Conservation (phyloP, 2,113 vertebrate species). For the Indicator maculatus region DNA sequence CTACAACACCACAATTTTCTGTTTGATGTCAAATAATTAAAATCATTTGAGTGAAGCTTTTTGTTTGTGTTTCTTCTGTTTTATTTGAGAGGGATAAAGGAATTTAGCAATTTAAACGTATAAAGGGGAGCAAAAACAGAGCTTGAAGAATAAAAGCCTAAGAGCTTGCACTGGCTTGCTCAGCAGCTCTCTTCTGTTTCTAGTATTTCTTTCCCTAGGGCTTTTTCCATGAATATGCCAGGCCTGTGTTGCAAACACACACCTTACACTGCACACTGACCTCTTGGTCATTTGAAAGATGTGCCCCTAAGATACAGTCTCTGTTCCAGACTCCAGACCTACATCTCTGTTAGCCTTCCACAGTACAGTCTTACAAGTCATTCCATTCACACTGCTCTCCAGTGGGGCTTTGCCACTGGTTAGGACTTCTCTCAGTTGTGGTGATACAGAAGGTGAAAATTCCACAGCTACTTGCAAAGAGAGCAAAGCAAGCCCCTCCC, state of each 20-base stretch:
- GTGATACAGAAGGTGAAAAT: not conserved
- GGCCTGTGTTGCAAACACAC: not conserved
- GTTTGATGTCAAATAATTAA: not conserved
- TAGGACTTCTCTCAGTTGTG: not conserved
- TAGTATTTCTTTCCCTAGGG: not conserved
- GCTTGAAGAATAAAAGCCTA: not conserved
- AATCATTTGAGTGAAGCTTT: not conserved
- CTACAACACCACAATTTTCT: not conserved
- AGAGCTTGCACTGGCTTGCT: slow-evolving; percentile 2
- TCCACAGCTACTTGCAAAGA: not conserved
- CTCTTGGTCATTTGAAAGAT: not conserved
- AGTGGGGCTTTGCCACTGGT: not conserved
- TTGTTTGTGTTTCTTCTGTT: not conserved
- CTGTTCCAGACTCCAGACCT: not conserved
- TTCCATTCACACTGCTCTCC: rapidly evolving
- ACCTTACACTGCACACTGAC: not conserved
- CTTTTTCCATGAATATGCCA: not conserved
- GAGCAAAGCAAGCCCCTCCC: not conserved
- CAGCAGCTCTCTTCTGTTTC: not conserved
- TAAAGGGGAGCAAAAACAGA: not conserved
- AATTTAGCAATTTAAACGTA: not conserved
- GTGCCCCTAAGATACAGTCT: not conserved
- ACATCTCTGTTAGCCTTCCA: rapidly evolving
- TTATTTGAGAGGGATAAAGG: not conserved
- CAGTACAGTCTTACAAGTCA: rapidly evolving